A percentile compares a stretch with the other conserved stretches of the same genome.
Evolutionary conservation across 2,797 vertebrate genomes (phyloP).

Genomic region (Capromys pilorides): DNA sequence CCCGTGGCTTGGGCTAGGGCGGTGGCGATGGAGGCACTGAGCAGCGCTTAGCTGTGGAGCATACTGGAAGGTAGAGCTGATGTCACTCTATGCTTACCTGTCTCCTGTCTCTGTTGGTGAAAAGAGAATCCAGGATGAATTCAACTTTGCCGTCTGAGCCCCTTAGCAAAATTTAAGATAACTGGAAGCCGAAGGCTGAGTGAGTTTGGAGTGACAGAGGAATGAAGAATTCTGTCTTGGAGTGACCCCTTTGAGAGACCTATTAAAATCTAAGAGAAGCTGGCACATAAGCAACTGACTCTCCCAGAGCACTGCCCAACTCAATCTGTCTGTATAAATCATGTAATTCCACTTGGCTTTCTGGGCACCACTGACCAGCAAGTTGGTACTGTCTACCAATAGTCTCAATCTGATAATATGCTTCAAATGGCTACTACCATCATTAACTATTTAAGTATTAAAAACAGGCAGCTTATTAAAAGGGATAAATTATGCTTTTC

Average conservation of each 20-base stretch:
- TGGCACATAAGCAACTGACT: neutral
- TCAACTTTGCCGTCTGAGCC: neutral
- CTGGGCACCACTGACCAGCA: neutral
- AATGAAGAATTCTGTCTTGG: neutral
- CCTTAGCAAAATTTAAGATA: neutral
- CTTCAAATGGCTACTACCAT: neutral
- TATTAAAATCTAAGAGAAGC: neutral
- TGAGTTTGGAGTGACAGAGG: neutral
- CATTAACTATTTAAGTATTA: neutral
- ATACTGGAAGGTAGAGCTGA: neutral
- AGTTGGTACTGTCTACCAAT: neutral
- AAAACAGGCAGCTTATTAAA: slow-evolving; percentile 38
- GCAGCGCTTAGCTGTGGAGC: neutral
- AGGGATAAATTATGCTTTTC: neutral
- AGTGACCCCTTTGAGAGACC: neutral
- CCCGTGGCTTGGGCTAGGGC: neutral
- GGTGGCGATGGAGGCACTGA: neutral
- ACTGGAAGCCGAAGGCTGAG: neutral
- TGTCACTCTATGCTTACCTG: neutral
- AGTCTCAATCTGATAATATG: neutral
- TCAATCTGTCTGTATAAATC: slow-evolving; percentile 2
- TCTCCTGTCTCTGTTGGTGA: neutral
- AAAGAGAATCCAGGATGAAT: neutral
- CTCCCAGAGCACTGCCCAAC: neutral
- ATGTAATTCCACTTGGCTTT: neutral